Percentiles rank a stretch among this genome's conserved stretches.
Evolutionary conservation across 2,797 vertebrate genomes (phyloP).

Genomic region (Neosalanx taihuensis): DNA sequence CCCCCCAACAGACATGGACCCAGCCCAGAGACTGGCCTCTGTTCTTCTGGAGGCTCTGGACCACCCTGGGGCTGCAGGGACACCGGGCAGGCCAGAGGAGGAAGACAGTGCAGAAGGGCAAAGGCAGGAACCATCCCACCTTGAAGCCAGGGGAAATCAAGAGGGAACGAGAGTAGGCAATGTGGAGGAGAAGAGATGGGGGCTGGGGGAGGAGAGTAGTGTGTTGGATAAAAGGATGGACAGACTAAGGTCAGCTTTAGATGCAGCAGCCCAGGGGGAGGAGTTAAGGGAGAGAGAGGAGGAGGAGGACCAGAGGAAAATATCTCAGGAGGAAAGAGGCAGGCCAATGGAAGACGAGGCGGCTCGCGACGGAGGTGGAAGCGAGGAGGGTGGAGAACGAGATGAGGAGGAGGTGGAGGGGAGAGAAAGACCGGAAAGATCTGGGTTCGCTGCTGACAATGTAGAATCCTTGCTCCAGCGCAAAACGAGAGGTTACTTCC

Average conservation of each 20-base stretch:
- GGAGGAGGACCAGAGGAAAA: constrained; percentile 51
- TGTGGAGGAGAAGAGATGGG: constrained; percentile 46
- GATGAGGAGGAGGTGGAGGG: constrained; percentile 31
- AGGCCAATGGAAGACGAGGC: constrained; percentile 42
- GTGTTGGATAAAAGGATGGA: constrained; percentile 51
- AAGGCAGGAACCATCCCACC: constrained; percentile 46
- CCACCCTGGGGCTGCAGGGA: constrained; percentile 51
- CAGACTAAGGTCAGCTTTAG: constrained; percentile 59
- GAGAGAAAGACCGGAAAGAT: constrained; percentile 42
- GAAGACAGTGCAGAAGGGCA: constrained; percentile 55
- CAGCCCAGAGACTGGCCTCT: constrained; percentile 74
- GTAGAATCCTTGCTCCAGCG: constrained; percentile 62
- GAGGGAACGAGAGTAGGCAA: constrained; percentile 57
- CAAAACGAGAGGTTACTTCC: constrained; percentile 77
- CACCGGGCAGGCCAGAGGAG: constrained; percentile 37
- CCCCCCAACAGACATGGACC: constrained; percentile 71
- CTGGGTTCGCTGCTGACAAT: constrained; percentile 33
- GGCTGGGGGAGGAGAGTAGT: constrained; percentile 33
- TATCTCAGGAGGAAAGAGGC: constrained; percentile 45
- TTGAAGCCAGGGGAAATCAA: constrained; percentile 43
- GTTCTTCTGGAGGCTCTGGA: constrained; percentile 81
- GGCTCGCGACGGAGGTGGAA: constrained; percentile 30
- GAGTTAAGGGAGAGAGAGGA: constrained; percentile 50
- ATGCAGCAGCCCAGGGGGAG: constrained; percentile 58
- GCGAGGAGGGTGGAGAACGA: constrained; percentile 31